Evolutionary conservation across 2,113 vertebrate species (phyloP).

Genomic region (Podilymbus podiceps): DNA sequence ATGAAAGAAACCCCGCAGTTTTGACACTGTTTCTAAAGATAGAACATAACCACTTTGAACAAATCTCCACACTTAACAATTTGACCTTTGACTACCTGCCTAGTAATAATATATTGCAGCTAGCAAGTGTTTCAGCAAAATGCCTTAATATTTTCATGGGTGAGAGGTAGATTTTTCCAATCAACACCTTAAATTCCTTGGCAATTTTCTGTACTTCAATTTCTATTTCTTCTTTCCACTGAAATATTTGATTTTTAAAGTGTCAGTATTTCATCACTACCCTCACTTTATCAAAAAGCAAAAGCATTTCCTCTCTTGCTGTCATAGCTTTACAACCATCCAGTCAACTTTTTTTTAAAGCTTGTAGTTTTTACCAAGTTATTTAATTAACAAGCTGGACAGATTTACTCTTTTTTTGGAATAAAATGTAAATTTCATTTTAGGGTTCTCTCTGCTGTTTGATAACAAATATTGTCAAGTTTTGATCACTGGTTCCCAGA

Average conservation of each 20-base stretch:
- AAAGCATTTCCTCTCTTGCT: background rate
- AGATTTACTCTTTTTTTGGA: background rate
- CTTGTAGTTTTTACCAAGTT: background rate
- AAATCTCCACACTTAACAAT: background rate
- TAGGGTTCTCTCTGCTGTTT: background rate
- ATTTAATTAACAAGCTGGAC: background rate
- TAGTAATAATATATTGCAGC: background rate
- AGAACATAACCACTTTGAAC: background rate
- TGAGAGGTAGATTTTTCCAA: background rate
- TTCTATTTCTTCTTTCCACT: background rate
- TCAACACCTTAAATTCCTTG: background rate
- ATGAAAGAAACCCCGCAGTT: background rate
- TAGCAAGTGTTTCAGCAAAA: background rate
- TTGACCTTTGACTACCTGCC: background rate
- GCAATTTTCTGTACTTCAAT: background rate
- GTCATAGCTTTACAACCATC: background rate
- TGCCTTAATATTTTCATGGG: background rate
- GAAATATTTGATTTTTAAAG: background rate
- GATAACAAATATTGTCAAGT: background rate
- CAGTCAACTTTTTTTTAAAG: background rate
- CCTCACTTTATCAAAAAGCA: background rate
- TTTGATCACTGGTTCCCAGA: background rate
- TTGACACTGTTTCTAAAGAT: background rate
- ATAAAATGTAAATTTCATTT: background rate
- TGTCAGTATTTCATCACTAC: background rate